Percentiles rank a stretch among this genome's conserved stretches.
Conservation (phyloP, 2,797 vertebrate species). For the Artibeus jamaicensis region DNA sequence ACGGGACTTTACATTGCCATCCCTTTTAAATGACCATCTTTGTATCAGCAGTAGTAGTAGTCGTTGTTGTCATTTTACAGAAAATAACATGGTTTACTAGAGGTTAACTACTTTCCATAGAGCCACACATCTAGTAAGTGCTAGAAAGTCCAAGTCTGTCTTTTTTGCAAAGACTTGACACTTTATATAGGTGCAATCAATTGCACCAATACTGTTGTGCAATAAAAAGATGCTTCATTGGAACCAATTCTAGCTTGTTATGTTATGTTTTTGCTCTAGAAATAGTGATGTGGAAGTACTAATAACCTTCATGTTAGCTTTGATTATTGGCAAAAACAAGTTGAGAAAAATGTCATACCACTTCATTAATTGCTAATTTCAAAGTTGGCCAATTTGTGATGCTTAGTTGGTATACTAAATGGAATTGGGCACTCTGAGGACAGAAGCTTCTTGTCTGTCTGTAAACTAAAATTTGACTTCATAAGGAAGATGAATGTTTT, state of each 20-base stretch:
- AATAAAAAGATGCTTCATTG: background rate
- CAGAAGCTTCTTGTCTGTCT: constrained; percentile 4
- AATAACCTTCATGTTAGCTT: background rate
- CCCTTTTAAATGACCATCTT: background rate
- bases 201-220: background rate
- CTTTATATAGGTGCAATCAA: background rate
- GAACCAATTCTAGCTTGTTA: background rate
- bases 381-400: background rate
- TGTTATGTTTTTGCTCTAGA: background rate
- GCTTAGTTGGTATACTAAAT: background rate
- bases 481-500: constrained; percentile 4
- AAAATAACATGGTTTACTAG: background rate
- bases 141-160: background rate
- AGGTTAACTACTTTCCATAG: background rate
- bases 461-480: constrained; percentile 17
- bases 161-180: background rate
- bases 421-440: background rate
- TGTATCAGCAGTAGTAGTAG: background rate
- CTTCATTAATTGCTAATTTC: constrained; percentile 52
- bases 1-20: background rate
- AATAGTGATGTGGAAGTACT: background rate
- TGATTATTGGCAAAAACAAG: background rate
- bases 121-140: background rate
- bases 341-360: background rate
- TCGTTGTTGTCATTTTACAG: background rate